Base-by-base conservation (phyloP, 2,797 vertebrate species). In the Pantherophis vulpinus region DNA sequence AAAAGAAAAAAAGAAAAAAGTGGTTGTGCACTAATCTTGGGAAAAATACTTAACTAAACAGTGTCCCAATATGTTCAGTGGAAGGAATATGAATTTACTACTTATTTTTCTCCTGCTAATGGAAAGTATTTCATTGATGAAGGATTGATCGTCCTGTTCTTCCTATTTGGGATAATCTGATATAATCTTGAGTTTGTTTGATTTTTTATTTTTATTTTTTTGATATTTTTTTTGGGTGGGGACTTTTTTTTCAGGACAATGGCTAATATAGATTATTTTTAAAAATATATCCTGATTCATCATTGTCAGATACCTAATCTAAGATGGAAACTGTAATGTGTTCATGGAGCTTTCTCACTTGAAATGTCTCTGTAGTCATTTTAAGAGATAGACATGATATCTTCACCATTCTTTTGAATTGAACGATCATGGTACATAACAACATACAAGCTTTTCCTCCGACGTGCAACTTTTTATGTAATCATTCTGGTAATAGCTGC, bases 1-100 rank as follows among this genome's bases (percentile, higher is more conserved):
- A 96, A 96, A 97, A 97, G 97, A 95, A 96, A 94, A 96, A 97
- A 97, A 95, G 96, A 94, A 93, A 97, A 97, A 97, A 96, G 96
- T 91, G 96, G 94, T 96, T 97, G 94, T 95, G 95, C 95, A 96
- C 92, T 96, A 90, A 96, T 97, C 94, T 94, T 94, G 96, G 97
- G 92, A 94, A 90, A 96, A 93, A 94, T 93, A 92, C 83, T 90
- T 94, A 94, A 96, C 95, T 97, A 95, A 97, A 95, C 91, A 94
- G 66, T 94, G 60, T 94, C 94, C 83, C 91, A 37, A 60, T 94
- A 97, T 96, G 96, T 97, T 96, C 94, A 95, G 91, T 89, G 88
- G 86, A 96, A 97, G 95, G 86, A 93, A 95, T 95, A 95, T 96
- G 87, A 90, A 92, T 79, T 9, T 91, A 90, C 90, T 94, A n/a